Conservation (phyloP, 2,113 vertebrate genomes). For the Pterocles orientalis region DNA sequence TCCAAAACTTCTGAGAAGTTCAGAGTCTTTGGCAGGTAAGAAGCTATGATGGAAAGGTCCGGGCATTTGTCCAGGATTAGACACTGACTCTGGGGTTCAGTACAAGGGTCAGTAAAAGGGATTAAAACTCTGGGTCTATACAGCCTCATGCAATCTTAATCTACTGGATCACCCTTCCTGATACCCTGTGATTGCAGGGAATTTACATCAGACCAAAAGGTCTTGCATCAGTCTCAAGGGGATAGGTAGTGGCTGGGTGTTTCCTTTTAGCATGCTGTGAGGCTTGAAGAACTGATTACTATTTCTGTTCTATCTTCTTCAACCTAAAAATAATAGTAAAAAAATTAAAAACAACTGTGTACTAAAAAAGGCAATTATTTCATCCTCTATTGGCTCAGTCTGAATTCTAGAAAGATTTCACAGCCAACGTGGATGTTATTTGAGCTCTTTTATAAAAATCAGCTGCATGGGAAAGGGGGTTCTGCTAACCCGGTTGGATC, state of each 20-base stretch:
- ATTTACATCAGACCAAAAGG: not conserved
- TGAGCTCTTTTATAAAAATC: not conserved
- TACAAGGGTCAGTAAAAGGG: not conserved
- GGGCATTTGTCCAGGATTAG: not conserved
- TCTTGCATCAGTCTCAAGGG: not conserved
- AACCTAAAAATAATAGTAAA: not conserved
- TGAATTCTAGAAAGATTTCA: not conserved
- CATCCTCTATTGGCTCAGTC: not conserved
- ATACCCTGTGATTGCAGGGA: not conserved
- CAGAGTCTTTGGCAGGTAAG: not conserved
- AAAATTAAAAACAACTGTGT: not conserved
- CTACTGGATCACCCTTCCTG: not conserved
- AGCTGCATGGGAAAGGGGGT: not conserved
- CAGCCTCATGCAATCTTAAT: not conserved
- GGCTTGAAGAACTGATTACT: not conserved
- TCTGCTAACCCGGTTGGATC: not conserved
- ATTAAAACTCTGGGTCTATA: not conserved
- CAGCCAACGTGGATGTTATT: not conserved
- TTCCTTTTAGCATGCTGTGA: not conserved
- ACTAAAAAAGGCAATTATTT: constrained; percentile 7
- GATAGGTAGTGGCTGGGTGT: not conserved
- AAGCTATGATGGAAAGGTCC: not conserved
- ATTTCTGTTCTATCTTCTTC: not conserved
- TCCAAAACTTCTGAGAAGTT: not conserved
- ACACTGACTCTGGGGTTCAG: not conserved